Evolutionary conservation across 2,888 invertebrate species (phyloP).

Genomic region (Lepidochitona cinerea): DNA sequence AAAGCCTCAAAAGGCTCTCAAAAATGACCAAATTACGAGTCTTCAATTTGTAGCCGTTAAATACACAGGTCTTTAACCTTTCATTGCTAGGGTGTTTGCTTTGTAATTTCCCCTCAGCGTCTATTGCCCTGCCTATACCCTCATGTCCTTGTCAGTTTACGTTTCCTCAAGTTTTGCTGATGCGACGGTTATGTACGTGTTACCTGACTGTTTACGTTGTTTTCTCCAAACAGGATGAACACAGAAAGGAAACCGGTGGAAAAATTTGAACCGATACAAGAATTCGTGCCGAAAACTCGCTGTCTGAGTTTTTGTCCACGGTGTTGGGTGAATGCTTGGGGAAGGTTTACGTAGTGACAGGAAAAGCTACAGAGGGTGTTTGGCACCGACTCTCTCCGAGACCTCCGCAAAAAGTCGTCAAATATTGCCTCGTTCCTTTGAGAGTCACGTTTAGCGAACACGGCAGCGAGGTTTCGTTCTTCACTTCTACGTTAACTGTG

Average conservation of each 20-base stretch:
- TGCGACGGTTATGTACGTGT: no score
- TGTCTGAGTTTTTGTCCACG: not conserved
- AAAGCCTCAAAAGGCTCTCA: not conserved
- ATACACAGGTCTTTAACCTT: not conserved
- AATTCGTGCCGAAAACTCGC: constrained; percentile 2
- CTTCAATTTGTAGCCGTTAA: not conserved
- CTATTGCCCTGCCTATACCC: not conserved
- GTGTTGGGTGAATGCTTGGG: not conserved
- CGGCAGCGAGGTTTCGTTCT: not conserved
- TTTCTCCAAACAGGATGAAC: not conserved
- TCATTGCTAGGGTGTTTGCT: not conserved
- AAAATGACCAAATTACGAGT: not conserved
- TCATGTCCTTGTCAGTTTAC: no score
- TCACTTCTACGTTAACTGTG: not conserved
- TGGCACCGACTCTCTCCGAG: constrained; percentile 3
- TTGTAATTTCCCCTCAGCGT: not conserved
- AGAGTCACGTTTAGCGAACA: constrained; percentile 2
- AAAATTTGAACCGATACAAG: constrained; percentile 7
- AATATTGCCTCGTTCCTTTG: not conserved
- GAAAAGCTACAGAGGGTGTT: not conserved
- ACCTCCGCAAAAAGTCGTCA: constrained; percentile 2
- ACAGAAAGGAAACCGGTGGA: not conserved
- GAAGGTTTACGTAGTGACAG: not conserved
- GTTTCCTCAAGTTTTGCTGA: no score
- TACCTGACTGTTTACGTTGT: not conserved